Evolutionary conservation across 2,113 vertebrate genomes (phyloP).

Genomic region (Oreochromis spilurus): DNA sequence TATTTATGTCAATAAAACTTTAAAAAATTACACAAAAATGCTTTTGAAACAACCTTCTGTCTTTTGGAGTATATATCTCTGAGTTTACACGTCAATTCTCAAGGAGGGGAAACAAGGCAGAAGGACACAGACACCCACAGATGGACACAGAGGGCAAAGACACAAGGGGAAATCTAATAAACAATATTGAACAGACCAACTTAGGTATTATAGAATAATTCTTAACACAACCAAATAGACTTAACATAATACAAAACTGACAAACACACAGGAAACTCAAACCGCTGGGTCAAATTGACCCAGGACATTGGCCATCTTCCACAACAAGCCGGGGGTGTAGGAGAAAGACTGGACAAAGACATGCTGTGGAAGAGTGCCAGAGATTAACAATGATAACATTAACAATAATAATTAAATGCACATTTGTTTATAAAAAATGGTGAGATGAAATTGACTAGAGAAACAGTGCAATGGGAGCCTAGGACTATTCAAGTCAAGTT

Average conservation of each 20-base stretch:
- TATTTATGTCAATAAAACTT: background rate
- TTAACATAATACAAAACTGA: background rate
- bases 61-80: background rate
- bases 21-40: background rate
- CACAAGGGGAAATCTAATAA: background rate
- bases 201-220: background rate
- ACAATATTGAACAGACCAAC: background rate
- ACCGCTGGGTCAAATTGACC: background rate
- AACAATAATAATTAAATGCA: background rate
- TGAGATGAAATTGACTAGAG: background rate
- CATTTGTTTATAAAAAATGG: background rate
- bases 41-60: background rate
- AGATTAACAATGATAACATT: background rate
- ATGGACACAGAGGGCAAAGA: background rate
- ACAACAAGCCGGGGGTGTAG: background rate
- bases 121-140: background rate
- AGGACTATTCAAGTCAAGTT: background rate
- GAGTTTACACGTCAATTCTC: background rate
- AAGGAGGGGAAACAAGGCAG: background rate
- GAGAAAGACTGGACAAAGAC: background rate
- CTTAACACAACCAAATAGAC: background rate
- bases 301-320: background rate
- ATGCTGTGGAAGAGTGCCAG: background rate
- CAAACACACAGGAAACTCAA: background rate
- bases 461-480: background rate